phyloP scores from a whole-genome alignment of 2,888 invertebrate genomes.

The Ernsta delagoae region DNA sequence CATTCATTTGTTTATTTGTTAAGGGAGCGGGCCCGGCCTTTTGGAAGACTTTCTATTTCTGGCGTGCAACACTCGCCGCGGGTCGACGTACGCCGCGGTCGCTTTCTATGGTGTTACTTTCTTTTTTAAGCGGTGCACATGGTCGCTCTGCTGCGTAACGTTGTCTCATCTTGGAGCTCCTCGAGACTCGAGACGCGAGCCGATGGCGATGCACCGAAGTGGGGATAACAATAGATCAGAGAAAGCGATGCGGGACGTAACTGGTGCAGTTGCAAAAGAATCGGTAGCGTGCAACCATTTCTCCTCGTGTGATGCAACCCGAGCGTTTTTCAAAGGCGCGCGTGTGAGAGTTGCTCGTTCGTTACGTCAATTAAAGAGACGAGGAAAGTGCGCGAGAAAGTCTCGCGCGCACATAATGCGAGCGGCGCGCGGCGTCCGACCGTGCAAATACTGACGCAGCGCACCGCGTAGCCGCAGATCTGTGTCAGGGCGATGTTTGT shows the following conservation, averaged over 20 bases:
- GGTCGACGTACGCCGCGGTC: conserved; percentile 76
- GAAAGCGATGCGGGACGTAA: conserved; percentile 72
- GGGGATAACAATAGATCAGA: conserved; percentile 70
- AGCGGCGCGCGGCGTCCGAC: conserved; percentile 58
- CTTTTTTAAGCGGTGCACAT: conserved; percentile 72
- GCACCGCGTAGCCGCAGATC: conserved; percentile 48
- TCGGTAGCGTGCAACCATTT: conserved; percentile 80
- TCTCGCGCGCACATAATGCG: conserved; percentile 59
- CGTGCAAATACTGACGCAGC: conserved; percentile 45
- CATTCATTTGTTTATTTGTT: conserved; percentile 77
- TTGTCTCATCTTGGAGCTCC: conserved; percentile 61
- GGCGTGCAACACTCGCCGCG: conserved; percentile 72
- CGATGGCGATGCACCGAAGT: conserved; percentile 42
- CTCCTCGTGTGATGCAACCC: conserved; percentile 80
- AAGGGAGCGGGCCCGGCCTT: conserved; percentile 72
- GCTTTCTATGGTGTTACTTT: conserved; percentile 82
- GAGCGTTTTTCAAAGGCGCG: conserved; percentile 74
- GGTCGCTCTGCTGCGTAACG: conserved; percentile 53
- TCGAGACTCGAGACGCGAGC: conserved; percentile 43
- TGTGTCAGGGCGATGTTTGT: conserved; percentile 78
- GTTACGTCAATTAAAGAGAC: conserved; percentile 82
- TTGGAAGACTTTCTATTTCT: conserved; percentile 83
- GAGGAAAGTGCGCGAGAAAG: conserved; percentile 82
- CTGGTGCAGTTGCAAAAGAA: conserved; percentile 75
- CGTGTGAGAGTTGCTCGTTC: conserved; percentile 78